phyloP scores from a whole-genome alignment of 2,113 vertebrate genomes.

The Danio rerio region DNA sequence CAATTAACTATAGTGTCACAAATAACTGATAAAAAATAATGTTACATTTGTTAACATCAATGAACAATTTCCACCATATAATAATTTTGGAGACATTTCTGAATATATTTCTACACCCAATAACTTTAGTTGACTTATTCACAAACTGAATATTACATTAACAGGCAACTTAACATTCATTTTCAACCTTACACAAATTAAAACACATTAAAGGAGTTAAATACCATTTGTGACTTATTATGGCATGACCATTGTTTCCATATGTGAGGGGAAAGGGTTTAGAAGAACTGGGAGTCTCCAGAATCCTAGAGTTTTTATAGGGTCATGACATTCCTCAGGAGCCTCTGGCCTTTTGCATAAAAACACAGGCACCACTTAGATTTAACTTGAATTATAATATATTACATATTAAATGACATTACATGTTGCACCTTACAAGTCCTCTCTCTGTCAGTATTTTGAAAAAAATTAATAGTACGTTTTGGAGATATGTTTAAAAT shows the following conservation, averaged over 20 bases:
- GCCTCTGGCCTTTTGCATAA: neutral
- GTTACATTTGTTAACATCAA: too few species aligned
- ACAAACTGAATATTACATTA: neutral
- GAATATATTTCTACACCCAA: neutral
- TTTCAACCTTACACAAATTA: too few species aligned
- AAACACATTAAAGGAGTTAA: neutral
- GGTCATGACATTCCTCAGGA: constrained; percentile 9
- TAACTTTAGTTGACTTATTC: neutral
- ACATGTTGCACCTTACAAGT: too few species aligned
- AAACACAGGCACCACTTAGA: too few species aligned
- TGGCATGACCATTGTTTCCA: neutral
- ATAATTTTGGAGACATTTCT: neutral
- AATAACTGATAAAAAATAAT: too few species aligned
- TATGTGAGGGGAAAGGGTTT: neutral
- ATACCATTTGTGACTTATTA: neutral
- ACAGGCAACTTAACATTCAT: too few species aligned
- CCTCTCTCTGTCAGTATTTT: too few species aligned
- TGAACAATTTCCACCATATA: neutral
- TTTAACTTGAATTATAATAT: too few species aligned
- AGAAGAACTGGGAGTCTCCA: neutral
- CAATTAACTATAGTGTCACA: neutral
- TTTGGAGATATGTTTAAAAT: too few species aligned
- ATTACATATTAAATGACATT: too few species aligned
- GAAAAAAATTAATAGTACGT: too few species aligned
- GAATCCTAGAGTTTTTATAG: constrained; percentile 31